Evolutionary conservation across 1,140 invertebrate genomes (phyloP), one percentile per base, ranked within the genome.

Genomic region (Mya arenaria): DNA sequence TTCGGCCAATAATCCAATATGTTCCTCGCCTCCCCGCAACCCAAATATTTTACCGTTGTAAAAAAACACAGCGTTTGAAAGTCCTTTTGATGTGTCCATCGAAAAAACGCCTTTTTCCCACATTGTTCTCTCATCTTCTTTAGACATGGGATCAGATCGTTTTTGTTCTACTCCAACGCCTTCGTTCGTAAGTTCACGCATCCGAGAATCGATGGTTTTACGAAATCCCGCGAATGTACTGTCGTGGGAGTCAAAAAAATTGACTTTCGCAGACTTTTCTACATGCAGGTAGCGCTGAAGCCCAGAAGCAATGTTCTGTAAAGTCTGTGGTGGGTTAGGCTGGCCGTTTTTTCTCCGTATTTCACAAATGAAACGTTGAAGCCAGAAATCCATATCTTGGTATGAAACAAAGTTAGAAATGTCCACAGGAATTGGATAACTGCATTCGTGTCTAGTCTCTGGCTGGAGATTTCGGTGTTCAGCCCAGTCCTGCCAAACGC

Each of bases 11-110:
- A 32, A 63, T 15, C 34, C 30, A 39, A 34, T 25, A 34, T 79
- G 75, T 30, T 55, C 62, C 30, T 79, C 19, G 34, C n/a, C 39
- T 3, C 75, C 62, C 17, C 75, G 28, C 56, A 79, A 79, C 13
- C 63, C 65, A 56, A 68, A 79, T 0, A 52, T 25, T 56, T 79
- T 79, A 2, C 63, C 75, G 34, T 68, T 79, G 41, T 79, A 79
- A 39, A 32, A 79, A 39, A 79, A 68, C 4, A 79, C 36, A 10
- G 75, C 48, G 37, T 48, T 79, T 58, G 25, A 55, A 19, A 66
- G 36, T 4, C 62, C 48, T 23, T 19, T 66, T n/a, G 60, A 17
- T 15, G 44, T 65, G 15, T 3, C 52, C 28, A 13, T 32, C n/a
- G 34, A 34, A 63, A 82, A 73, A 56, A 72, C 56, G 34, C 28